These are phyloP conservation scores for Luidia sarsii DNA, from an alignment of 53 echinoderm and acorn worm species.

Conservation along the genomic window DNA sequence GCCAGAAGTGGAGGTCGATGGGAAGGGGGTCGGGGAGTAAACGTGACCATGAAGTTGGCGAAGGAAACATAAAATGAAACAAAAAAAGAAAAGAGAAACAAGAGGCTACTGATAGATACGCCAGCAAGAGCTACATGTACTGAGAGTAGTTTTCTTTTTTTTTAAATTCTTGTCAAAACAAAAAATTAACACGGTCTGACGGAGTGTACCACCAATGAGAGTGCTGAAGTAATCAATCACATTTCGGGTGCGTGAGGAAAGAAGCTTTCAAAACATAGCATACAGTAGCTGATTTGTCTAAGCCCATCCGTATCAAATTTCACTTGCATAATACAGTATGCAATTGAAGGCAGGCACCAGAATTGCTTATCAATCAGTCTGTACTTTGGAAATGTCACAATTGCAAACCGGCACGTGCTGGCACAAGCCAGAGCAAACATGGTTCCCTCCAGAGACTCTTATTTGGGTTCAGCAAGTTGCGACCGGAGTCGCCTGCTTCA, in stretches of 20 bases:
- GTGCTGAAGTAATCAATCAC: conserved; percentile 25
- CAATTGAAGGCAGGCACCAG: too few relatives aligned
- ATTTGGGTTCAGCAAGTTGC: too few relatives aligned
- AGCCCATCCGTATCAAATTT: too few relatives aligned
- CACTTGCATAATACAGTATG: too few relatives aligned
- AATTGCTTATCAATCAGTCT: too few relatives aligned
- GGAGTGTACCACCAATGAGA: conserved; percentile 43
- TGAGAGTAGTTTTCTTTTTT: too few relatives aligned
- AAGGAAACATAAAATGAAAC: conserved; percentile 32
- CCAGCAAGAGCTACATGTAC: conserved; percentile 19
- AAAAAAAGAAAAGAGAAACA: conserved; percentile 30
- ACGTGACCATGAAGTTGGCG: conserved; percentile 44
- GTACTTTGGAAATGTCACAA: too few relatives aligned
- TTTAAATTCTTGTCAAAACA: too few relatives aligned
- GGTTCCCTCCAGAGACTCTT: too few relatives aligned
- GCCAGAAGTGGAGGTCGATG: conserved; percentile 1
- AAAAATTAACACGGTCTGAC: neutral
- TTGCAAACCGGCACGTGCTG: neutral
- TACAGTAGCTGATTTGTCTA: too few relatives aligned
- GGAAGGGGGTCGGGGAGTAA: conserved; percentile 6
- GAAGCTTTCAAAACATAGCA: neutral
- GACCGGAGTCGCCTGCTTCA: too few relatives aligned
- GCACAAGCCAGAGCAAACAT: neutral
- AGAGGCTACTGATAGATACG: conserved; percentile 42
- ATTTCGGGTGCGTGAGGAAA: neutral